These are phyloP conservation scores for Cephus nigrinus DNA, from an alignment of 2,888 invertebrate species.

Conservation along the genomic window DNA sequence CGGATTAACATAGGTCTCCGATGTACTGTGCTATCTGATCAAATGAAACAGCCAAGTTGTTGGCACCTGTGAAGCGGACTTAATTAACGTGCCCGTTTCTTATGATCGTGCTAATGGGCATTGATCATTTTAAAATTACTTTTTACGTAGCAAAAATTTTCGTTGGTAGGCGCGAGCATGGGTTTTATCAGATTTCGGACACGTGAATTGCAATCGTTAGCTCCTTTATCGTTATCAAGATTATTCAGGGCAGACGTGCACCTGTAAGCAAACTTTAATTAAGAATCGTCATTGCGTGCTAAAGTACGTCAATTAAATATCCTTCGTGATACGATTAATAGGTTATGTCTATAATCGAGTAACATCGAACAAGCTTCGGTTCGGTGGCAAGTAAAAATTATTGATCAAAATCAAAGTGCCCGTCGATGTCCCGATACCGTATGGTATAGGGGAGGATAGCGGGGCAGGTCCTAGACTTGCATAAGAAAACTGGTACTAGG, in stretches of 20 bases:
- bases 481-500: too few species aligned
- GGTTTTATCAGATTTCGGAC: not conserved
- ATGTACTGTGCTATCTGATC: constrained; percentile 42
- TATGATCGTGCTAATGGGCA: not conserved
- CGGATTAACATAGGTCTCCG: not conserved
- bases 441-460: too few species aligned
- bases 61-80: constrained; percentile 61
- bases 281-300: not conserved
- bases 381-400: too few species aligned
- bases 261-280: not conserved
- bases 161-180: not conserved
- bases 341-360: not conserved
- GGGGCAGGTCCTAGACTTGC: too few species aligned
- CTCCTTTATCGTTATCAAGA: not conserved
- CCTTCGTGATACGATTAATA: not conserved
- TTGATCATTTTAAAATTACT: not conserved
- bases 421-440: too few species aligned
- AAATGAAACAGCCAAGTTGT: constrained; percentile 62
- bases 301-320: not conserved
- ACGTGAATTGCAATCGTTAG: not conserved
- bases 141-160: not conserved
- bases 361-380: too few species aligned
- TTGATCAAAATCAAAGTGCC: too few species aligned
- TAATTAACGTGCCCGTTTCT: constrained; percentile 52
- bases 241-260: not conserved